Evolutionary conservation across 2,888 invertebrate species (phyloP), one percentile per base, ranked within the genome.

Genomic region (Drosophila mulleri): DNA sequence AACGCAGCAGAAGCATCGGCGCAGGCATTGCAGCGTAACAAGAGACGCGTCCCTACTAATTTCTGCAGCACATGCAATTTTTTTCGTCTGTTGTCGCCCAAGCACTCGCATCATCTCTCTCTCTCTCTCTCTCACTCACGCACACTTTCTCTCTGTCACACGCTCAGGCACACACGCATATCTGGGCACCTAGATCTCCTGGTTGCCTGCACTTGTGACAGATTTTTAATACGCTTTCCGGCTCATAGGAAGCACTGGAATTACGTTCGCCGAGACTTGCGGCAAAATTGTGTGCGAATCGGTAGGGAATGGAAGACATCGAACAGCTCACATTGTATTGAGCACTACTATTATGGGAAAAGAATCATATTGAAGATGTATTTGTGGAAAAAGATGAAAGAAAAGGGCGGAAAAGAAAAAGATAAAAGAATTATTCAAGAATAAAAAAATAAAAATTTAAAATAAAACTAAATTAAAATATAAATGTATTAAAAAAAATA

Each of bases 61-160:
- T 84, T 84, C 64, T 84, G 88, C 84, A 80, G 85, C 83, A 75
- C 84, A 72, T 87, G 89, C 89, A 89, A 45, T 85, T 89, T 83
- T 82, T 80, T 39, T 18, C 47, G 20, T 18, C 67, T 32, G 64
- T 20, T 45, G 37, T 56, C 62, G 35, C 53, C 54, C 65, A 47
- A 52, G 54, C n/a, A 35, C 54, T 14, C 6, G n/a, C 53, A 7
- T 6, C 12, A 54, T 45, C 63, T 50, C 48, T 59, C 47, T 32
- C 42, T 53, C n/a, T 45, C 44, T 41, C 18, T 11, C 50, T 48
- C 50, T 42, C 48, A 42, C 58, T 23, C 29, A 0, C 41, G 29
- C 53, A 47, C 45, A 53, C 52, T 48, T 54, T 35, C 41, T 12
- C 29, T 48, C 29, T 50, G 48, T 56, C 29, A 29, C 7, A 29